Base-by-base conservation (phyloP, 2,113 vertebrate species). In the Peromyscus leucopus region DNA sequence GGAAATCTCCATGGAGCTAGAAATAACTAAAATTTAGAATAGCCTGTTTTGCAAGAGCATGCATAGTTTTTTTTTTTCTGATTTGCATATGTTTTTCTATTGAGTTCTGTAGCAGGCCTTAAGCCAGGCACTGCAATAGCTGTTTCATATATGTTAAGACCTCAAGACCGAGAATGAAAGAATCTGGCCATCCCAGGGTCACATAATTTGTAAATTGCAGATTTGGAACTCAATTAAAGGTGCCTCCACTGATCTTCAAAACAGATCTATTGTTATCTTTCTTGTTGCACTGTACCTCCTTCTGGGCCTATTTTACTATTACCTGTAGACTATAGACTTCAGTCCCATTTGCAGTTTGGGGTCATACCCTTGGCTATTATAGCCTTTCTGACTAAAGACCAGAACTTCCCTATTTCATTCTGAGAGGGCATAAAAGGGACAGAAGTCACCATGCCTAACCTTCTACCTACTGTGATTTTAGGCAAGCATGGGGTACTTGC, bases 11-110 rank as follows among this genome's bases (percentile, higher is more conserved):
- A 36, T 79, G 76, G 63, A 87, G 55, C 55, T 87, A 28, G n/a
- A 90, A 96, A 92, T 96, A 93, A 90, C 42, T 67, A 84, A 82
- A 95, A 80, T 26, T 89, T 91, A 57, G 95, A 96, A 94, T 80
- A 97, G 85, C 42, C 31, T 48, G 24, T 91, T 94, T 96, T 94
- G 33, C 0, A 22, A 94, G 88, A 96, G 33, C 2, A 69, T 13
- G 31, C 48, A 57, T 28, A 48, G 59, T n/a, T 95, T 95, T 87
- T 91, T 91, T 28, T 75, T 26, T 21, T 39, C 67, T 80, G 96
- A 92, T 97, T 97, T 92, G 19, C 36, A 21, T 89, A 55, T 92
- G 33, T n/a, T 75, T 59, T 88, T 89, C 65, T 76, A 11, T 22
- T 85, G 88, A 92, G n/a, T 93, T 88, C 72, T 28, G 5, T 33